Percentiles rank a stretch among this genome's conserved stretches.
Conservation (phyloP, 92 coral and sea anemone genomes). For the Actinostola sp. region DNA sequence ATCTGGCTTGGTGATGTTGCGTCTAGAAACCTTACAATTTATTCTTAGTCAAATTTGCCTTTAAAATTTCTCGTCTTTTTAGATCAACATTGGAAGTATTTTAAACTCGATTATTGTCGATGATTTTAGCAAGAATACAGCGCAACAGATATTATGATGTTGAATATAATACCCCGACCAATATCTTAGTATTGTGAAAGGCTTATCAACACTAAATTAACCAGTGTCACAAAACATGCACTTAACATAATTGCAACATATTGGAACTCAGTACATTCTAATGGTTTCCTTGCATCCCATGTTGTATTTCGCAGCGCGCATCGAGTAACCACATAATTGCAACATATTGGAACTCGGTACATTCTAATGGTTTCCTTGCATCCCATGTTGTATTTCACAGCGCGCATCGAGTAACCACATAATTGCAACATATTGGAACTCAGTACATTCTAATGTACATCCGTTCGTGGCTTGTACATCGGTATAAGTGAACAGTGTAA, state of each 20-base stretch:
- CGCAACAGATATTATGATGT: no score
- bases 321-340: neutral
- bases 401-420: neutral
- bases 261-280: neutral
- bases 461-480: no score
- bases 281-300: neutral
- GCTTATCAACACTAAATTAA: no score
- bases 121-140: no score
- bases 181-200: no score
- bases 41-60: no score
- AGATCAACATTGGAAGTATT: no score
- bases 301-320: neutral
- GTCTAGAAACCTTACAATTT: no score
- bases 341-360: neutral
- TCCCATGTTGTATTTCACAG: neutral
- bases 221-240: neutral
- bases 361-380: neutral
- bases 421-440: conserved; percentile 8
- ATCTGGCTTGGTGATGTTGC: neutral
- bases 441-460: no score
- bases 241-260: conserved; percentile 7
- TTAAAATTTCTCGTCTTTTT: no score
- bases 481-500: neutral
- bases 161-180: no score
- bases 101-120: no score